Conservation (phyloP, 2,888 invertebrate species). For the Drosophila testacea region DNA sequence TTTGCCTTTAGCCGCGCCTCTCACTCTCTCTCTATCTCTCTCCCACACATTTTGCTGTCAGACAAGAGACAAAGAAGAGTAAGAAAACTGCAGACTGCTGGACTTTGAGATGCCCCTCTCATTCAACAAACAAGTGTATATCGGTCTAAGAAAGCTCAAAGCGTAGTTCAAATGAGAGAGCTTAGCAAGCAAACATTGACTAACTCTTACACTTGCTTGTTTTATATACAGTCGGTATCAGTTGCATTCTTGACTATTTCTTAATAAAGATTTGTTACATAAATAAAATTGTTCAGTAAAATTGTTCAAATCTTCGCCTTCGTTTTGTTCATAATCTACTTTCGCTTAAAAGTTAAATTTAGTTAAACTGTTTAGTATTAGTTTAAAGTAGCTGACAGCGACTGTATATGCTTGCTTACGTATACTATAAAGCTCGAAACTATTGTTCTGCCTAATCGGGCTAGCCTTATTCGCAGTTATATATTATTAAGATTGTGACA, state of each 20-base stretch:
- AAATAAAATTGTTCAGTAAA: no score
- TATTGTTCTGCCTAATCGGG: conserved; percentile 1
- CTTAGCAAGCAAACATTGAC: not conserved
- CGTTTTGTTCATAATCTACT: no score
- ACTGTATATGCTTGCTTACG: not conserved
- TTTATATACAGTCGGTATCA: not conserved
- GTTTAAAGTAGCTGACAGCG: no score
- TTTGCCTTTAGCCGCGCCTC: conserved; percentile 39
- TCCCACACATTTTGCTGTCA: not conserved
- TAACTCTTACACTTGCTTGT: not conserved
- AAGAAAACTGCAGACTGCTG: conserved; percentile 17
- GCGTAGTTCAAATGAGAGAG: conserved; percentile 2
- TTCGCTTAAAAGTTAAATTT: no score
- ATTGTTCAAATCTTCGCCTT: no score
- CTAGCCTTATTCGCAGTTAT: not conserved
- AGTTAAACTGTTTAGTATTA: no score
- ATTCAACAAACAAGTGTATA: not conserved
- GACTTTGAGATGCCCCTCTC: conserved; percentile 32
- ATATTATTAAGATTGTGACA: not conserved
- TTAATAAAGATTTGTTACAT: no score
- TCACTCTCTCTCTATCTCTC: not conserved
- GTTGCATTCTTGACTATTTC: no score
- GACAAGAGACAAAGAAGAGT: conserved; percentile 16
- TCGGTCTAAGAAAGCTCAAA: not conserved
- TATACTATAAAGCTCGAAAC: not conserved